Percentiles rank a stretch among this genome's conserved stretches.
phyloP scores from a whole-genome alignment of 2,888 invertebrate species.

The Pristionchus mayeri region DNA sequence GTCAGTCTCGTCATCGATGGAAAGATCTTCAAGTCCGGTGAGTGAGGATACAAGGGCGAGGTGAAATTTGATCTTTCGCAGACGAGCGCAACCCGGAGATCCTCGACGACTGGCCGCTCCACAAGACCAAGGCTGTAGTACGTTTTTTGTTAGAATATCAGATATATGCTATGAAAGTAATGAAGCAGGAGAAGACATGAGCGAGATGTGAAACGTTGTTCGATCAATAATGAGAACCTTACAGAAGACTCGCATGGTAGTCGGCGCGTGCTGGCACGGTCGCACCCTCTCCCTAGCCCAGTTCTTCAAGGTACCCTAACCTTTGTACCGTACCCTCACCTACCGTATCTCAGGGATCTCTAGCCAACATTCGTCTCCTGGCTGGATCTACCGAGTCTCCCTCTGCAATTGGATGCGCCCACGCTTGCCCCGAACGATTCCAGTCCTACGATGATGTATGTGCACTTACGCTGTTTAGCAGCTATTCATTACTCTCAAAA shows the following conservation, averaged over 20 bases:
- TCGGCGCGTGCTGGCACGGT: conserved; percentile 97
- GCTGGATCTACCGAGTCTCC: conserved; percentile 85
- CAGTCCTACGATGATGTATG: conserved; percentile 32
- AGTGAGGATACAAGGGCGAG: conserved; percentile 83
- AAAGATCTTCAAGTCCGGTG: conserved; percentile 58
- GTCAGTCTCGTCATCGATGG: conserved; percentile 72
- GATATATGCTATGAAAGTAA: not conserved
- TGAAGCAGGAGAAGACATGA: too few species aligned
- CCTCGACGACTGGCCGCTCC: conserved; percentile 98
- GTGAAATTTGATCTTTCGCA: conserved; percentile 57
- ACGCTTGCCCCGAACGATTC: conserved; percentile 82
- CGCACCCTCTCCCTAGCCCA: conserved; percentile 87
- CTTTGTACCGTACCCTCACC: not conserved
- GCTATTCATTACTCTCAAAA: not conserved
- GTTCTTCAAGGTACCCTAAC: conserved; percentile 81
- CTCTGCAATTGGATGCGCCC: conserved; percentile 85
- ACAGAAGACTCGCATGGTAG: conserved; percentile 86
- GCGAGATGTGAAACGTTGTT: not conserved
- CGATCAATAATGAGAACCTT: not conserved
- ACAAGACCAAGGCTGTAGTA: conserved; percentile 88
- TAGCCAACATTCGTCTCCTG: conserved; percentile 88
- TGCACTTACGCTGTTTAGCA: conserved; percentile 3
- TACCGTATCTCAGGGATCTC: conserved; percentile 82
- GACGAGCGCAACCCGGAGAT: conserved; percentile 92
- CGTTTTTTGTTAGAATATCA: conserved; percentile 39